Base-by-base conservation (phyloP, 2,797 vertebrate genomes). In the Pristis pectinata region DNA sequence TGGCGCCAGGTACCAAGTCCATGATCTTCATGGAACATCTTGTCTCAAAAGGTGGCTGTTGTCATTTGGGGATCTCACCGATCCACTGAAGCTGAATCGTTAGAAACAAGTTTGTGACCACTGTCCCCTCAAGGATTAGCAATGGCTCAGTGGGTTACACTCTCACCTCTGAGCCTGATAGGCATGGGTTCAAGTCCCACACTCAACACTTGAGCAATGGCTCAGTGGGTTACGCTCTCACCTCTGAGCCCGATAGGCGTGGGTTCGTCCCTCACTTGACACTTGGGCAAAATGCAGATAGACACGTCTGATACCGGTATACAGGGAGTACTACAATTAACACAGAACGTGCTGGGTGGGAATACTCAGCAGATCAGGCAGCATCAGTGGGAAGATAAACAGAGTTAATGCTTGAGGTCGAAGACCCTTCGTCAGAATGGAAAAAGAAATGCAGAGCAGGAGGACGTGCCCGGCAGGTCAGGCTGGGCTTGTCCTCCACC, bases 1-100 rank as follows among this genome's bases (percentile, higher is more conserved):
- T 7, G 97, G 97, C 91, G 97, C 97, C 17, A 98, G 97, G 98
- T 99, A 96, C 95, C 3, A 41, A 64, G 41, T n/a, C 74, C 87
- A 41, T 64, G 64, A 37, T 61, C 22, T 37, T 1, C 19, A 17
- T 27, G 56, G 7, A n/a, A 2, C 0, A 27, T 34, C 30, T 15
- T 34, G 34, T 41, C 13, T 17, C 10, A 41, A 77, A 27, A 10
- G 4, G n/a, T 13, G n/a, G 56, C 17, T n/a, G 34, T n/a, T 37
- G 7, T n/a, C 6, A 15, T 37, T 61, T 34, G n/a, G 34, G 85
- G 30, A 59, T n/a, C 53, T 87, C 30, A 59, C 11, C 30, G 30
- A 34, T n/a, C 3, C 0, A 22, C 19, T 53, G 22, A 56, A 56
- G 44, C 44, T 30, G 11, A 59, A 85, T 49, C 27, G 19, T 56